A percentile compares a stretch with the other conserved stretches of the same genome.
These are phyloP conservation scores for Xestia xanthographa DNA, from an alignment of 2,888 invertebrate genomes.

Conservation along the genomic window DNA sequence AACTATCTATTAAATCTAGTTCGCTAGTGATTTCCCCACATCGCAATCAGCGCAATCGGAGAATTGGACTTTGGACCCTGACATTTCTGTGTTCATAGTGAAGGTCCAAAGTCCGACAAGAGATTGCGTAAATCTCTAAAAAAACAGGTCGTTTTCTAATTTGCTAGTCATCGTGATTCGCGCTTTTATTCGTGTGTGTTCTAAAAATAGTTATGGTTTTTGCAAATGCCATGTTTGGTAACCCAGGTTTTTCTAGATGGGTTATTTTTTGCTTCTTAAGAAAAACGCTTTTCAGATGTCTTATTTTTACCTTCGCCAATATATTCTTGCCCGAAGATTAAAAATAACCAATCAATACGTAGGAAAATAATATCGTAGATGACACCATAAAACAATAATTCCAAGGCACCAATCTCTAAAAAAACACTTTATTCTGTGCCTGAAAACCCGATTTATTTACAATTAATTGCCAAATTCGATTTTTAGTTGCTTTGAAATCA, in stretches of 20 bases:
- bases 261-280: slow-evolving; percentile 8
- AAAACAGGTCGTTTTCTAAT: slow-evolving; percentile 14
- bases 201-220: slow-evolving; percentile 38
- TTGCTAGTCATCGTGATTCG: slow-evolving; percentile 57
- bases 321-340: slow-evolving; percentile 3
- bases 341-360: not conserved
- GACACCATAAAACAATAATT: too few species aligned
- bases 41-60: slow-evolving; percentile 20
- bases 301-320: slow-evolving; percentile 21
- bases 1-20: slow-evolving; percentile 23
- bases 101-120: slow-evolving; percentile 64
- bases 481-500: too few species aligned
- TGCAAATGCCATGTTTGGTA: slow-evolving; percentile 37
- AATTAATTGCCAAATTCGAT: too few species aligned
- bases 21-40: slow-evolving; percentile 35
- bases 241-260: slow-evolving; percentile 36
- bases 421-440: too few species aligned
- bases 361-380: too few species aligned
- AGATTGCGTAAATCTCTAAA: slow-evolving; percentile 39
- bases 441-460: too few species aligned
- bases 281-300: slow-evolving; percentile 28
- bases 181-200: slow-evolving; percentile 21
- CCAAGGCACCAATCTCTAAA: too few species aligned
- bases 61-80: slow-evolving; percentile 46
- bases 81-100: slow-evolving; percentile 53